A percentile compares a stretch with the other conserved stretches of the same genome.
Conservation (phyloP, 2,797 vertebrate genomes). For the Melanotaenia nigrans region DNA sequence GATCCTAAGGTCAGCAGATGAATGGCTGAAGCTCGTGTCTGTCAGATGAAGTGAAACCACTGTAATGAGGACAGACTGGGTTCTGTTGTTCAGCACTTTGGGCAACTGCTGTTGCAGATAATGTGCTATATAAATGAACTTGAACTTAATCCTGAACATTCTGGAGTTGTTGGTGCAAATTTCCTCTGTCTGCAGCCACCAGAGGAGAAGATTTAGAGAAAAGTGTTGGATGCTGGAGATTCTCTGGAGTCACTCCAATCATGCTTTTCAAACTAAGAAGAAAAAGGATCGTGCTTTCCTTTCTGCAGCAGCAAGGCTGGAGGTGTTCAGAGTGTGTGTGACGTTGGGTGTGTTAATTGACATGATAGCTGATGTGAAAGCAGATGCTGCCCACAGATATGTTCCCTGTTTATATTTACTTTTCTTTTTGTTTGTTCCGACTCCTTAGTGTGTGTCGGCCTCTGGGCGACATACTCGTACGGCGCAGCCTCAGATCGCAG, state of each 20-base stretch:
- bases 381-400: conserved; percentile 48
- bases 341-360: conserved; percentile 50
- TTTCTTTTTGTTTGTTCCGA: conserved; percentile 41
- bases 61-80: neutral
- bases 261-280: no score
- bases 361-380: conserved; percentile 45
- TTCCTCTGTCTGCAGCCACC: no score
- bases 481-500: conserved; percentile 28
- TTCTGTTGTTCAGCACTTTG: no score
- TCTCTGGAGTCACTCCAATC: no score
- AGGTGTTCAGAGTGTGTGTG: conserved; percentile 27
- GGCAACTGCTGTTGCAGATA: no score
- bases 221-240: no score
- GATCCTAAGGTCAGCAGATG: no score
- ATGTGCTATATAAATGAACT: no score
- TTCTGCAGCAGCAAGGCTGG: neutral
- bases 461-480: conserved; percentile 2
- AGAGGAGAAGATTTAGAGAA: no score
- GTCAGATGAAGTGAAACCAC: neutral
- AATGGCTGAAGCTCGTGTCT: neutral
- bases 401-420: conserved; percentile 61
- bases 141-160: neutral
- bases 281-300: no score
- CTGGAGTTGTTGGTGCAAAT: neutral
- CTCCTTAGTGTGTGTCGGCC: conserved; percentile 23